Base-by-base conservation (phyloP, 2,113 vertebrate genomes). In the Bambusicola thoracicus region DNA sequence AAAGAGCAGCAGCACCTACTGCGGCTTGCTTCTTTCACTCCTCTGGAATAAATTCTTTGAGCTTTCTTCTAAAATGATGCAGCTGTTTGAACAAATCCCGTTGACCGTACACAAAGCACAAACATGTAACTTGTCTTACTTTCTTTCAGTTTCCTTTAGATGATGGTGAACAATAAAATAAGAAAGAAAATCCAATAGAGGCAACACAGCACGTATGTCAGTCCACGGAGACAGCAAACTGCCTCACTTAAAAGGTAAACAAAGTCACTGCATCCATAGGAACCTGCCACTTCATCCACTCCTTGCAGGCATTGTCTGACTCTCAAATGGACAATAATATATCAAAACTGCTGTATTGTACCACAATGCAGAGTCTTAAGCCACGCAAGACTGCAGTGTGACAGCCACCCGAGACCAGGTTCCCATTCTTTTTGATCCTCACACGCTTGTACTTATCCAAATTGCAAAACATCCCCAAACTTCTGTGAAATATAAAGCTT, bases 401-500 rank as follows among this genome's bases (percentile, higher is more conserved):
- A 55, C 24, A 46, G 18, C 8, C 18, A 53, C 22, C 3, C 16
- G 32, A 66, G n/a, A 16, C n/a, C 41, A 56, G 32, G 40, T 11
- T 15, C 11, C 8, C 10, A 3, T 65, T 30, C 24, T 72, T 6
- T 87, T 55, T 36, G 29, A 2, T 46, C 40, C 44, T 77, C 44
- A 30, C 18, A 2, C 0, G 0, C 2, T 32, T 2, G 0, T 25
- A n/a, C 0, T 0, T 67, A 19, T 10, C 59, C 8, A 75, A 83
- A 49, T 5, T 46, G 61, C 53, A 30, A 11, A 74, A 29, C 2
- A 3, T 15, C 34, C 61, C 51, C 49, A 32, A 3, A 6, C 22
- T 63, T 49, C 51, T 49, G 27, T 32, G 65, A 49, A 92, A 88
- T 82, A 3, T 8, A 59, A 66, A 46, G 4, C 20, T 40, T 27